Evolutionary conservation across 1,140 invertebrate species (phyloP).

Genomic region (Euwallacea similis): DNA sequence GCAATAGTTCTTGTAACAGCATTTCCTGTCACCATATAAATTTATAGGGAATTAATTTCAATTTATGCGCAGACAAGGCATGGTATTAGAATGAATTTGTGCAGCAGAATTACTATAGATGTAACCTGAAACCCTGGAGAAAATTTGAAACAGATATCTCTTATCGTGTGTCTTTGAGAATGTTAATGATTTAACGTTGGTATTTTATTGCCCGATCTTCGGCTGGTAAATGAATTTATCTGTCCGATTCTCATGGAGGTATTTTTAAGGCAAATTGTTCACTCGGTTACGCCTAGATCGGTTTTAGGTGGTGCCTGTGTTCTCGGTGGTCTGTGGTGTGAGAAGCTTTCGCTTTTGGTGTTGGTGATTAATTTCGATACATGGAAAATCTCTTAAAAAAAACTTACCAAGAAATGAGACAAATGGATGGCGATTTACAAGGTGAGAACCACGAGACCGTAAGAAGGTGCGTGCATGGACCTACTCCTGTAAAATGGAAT

Average conservation of each 20-base stretch:
- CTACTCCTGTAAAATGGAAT: no score
- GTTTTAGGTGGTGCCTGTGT: slow-evolving; percentile 5
- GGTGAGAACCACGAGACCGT: no score
- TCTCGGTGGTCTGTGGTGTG: slow-evolving; percentile 8
- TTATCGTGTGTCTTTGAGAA: slow-evolving; percentile 30
- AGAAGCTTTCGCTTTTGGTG: slow-evolving; percentile 6
- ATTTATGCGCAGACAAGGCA: slow-evolving; percentile 24
- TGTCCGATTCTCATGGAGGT: slow-evolving; percentile 2
- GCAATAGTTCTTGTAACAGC: slow-evolving; percentile 18
- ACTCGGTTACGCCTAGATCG: slow-evolving; percentile 7
- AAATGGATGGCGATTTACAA: no score
- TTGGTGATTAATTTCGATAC: no score
- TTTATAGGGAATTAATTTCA: slow-evolving; percentile 30
- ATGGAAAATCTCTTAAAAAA: no score
- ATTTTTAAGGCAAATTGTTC: slow-evolving; percentile 13
- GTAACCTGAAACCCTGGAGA: slow-evolving; percentile 26
- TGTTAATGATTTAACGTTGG: slow-evolving; percentile 24
- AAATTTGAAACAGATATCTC: slow-evolving; percentile 31
- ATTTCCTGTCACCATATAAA: slow-evolving; percentile 22
- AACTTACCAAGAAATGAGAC: no score
- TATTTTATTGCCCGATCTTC: slow-evolving; percentile 12
- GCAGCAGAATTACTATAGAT: slow-evolving; percentile 12
- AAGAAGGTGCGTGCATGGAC: no score
- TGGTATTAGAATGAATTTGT: slow-evolving; percentile 28
- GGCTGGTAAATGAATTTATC: slow-evolving; percentile 17